phyloP scores from a whole-genome alignment of 2,113 vertebrate species.

The Mesoclemmys tuberculata region DNA sequence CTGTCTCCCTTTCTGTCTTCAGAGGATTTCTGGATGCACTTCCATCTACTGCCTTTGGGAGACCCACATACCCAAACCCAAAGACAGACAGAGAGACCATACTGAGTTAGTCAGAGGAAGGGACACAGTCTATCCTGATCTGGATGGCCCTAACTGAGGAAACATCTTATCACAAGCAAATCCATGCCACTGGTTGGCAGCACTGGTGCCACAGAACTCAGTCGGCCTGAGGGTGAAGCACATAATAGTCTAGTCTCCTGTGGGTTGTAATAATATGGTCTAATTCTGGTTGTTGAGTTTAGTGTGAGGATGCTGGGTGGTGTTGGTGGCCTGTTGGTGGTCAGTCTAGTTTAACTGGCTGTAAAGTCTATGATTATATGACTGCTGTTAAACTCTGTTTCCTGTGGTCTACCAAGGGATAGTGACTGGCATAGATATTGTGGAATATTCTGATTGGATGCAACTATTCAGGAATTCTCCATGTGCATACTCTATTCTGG shows the following conservation, averaged over 20 bases:
- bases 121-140: neutral
- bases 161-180: neutral
- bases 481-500: neutral
- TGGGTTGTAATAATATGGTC: neutral
- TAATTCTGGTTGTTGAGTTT: neutral
- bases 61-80: neutral
- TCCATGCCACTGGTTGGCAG: neutral
- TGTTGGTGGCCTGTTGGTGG: neutral
- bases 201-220: neutral
- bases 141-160: neutral
- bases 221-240: neutral
- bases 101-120: neutral
- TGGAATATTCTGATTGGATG: neutral
- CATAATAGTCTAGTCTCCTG: neutral
- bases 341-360: neutral
- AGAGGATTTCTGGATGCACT: neutral
- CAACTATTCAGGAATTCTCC: neutral
- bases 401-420: neutral
- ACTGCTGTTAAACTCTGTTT: neutral
- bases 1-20: neutral
- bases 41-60: neutral
- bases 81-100: neutral
- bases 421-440: neutral
- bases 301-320: neutral
- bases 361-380: neutral